Percentiles rank a stretch among this genome's conserved stretches.
These are phyloP conservation scores for Grammomys dolichurus DNA, from an alignment of 2,113 vertebrate genomes.

Conservation along the genomic window DNA sequence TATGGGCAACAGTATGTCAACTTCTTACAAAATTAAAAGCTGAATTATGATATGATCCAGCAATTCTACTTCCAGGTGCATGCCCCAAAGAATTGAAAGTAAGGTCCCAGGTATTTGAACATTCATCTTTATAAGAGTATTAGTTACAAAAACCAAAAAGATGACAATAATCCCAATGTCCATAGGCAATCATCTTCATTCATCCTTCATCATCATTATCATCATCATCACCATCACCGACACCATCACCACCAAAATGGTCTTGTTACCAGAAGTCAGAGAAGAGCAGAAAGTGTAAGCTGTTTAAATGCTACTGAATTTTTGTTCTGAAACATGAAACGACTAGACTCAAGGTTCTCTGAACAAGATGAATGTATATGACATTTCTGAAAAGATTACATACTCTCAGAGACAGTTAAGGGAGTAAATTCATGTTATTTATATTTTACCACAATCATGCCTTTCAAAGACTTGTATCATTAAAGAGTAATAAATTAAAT, in stretches of 20 bases:
- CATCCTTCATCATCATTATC: not conserved
- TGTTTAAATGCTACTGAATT: not conserved
- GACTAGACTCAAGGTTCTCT: not conserved
- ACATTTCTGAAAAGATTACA: not conserved
- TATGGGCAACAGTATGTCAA: not conserved
- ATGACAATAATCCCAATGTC: not conserved
- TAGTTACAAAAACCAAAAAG: not conserved
- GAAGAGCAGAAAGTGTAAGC: not conserved
- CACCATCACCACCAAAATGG: not conserved
- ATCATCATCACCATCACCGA: not conserved
- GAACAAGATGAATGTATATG: not conserved
- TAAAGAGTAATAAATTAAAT: constrained; percentile 17
- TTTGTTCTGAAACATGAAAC: not conserved
- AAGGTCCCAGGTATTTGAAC: not conserved
- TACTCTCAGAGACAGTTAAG: not conserved
- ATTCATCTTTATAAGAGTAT: not conserved
- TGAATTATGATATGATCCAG: not conserved
- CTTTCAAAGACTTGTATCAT: not conserved
- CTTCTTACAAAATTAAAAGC: not conserved
- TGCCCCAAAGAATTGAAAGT: not conserved
- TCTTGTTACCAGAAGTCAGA: not conserved
- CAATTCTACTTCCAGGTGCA: not conserved
- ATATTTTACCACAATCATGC: not conserved
- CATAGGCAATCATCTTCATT: not conserved
- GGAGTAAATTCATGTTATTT: not conserved